Conservation (phyloP, 2,888 invertebrate genomes). For the Nomada lathburiana region DNA sequence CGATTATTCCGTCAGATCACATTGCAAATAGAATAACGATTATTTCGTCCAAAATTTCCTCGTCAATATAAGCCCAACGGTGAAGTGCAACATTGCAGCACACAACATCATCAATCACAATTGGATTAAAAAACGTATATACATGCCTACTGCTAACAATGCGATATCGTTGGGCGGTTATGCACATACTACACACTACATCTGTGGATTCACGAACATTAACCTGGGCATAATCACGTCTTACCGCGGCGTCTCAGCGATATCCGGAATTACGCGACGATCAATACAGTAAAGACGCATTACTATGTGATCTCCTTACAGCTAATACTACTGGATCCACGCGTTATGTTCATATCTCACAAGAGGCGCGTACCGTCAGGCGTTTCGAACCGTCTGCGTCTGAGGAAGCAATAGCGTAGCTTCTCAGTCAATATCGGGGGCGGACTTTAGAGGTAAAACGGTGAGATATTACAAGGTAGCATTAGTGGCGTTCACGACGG, state of each 20-base stretch:
- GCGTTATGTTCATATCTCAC: slow-evolving; percentile 11
- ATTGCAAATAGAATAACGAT: too few species aligned
- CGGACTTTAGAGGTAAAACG: slow-evolving; percentile 8
- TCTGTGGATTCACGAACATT: slow-evolving; percentile 7
- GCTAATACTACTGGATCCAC: not conserved
- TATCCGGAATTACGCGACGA: slow-evolving; percentile 34
- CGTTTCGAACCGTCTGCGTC: not conserved
- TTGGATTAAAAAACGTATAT: too few species aligned
- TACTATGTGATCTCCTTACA: slow-evolving; percentile 3
- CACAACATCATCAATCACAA: too few species aligned
- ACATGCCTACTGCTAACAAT: not conserved
- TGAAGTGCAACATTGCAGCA: too few species aligned
- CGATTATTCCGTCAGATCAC: too few species aligned
- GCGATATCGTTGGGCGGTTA: too few species aligned
- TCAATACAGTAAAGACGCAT: slow-evolving; percentile 29
- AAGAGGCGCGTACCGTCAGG: not conserved
- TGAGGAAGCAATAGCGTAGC: slow-evolving; percentile 7
- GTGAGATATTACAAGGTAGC: slow-evolving; percentile 42
- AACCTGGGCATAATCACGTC: slow-evolving; percentile 18
- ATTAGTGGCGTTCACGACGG: slow-evolving; percentile 38
- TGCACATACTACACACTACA: not conserved
- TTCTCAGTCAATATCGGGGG: slow-evolving; percentile 9
- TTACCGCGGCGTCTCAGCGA: slow-evolving; percentile 18
- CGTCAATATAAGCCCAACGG: too few species aligned
- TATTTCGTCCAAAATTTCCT: too few species aligned